Evolutionary conservation across 2,113 vertebrate species (phyloP), one percentile per base, ranked within the genome.

Genomic region (Platycercus adscitus): DNA sequence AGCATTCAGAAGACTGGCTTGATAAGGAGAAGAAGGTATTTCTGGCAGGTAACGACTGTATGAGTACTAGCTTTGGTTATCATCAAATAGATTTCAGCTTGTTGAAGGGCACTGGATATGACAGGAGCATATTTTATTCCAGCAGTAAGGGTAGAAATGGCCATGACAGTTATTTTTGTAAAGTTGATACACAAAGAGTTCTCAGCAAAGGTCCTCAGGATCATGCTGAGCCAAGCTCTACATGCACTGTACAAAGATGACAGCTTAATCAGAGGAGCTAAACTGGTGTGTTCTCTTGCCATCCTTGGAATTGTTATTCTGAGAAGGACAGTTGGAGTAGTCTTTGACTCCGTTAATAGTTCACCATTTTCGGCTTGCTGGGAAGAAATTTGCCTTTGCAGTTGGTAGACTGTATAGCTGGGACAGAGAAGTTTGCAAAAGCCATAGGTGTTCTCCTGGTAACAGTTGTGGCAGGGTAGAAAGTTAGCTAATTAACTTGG

Each of bases 161-260:
- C 64, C 1, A 0, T 4, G 43, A 26, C 21, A 16, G 17, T 25
- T 73, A 18, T 44, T 72, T 13, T 23, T 63, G 21, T 55, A 2
- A 28, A 44, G 47, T 0, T 46, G 37, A 17, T 23, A 11, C 17
- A 17, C 44, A 47, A 0, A 35, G 72, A 47, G 35, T 60, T 49
- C 46, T 81, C 37, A 14, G 8, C 24, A 47, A 37, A 68, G 50
- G 19, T 47, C 25, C 21, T 53, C 18, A 23, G 29, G 37, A 7
- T 81, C n/a, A 2, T 29, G 43, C 31, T 69, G 68, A 88, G 77
- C 69, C 43, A n/a, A 10, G 52, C 37, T 63, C 7, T 39, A 6
- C 0, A 2, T 33, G 43, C 7, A 4, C 37, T 47, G 29, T 47
- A 17, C 55, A 26, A 17, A 56, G 70, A 18, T 33, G 37, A 35